phyloP scores from a whole-genome alignment of 2,113 vertebrate species.

The Phrynosoma blainvillii region DNA sequence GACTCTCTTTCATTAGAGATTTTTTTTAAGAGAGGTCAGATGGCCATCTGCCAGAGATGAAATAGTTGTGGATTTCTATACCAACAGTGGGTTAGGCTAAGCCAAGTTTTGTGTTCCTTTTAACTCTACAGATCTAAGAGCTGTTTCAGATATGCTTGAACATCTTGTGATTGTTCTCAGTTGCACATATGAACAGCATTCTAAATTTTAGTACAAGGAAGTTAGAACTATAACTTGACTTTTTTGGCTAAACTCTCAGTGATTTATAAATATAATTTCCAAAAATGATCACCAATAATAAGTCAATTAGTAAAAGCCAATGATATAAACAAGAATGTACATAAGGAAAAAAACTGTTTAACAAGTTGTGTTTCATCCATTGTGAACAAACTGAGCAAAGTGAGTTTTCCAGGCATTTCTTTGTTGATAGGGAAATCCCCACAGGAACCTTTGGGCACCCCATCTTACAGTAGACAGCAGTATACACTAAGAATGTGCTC shows the following conservation, averaged over 20 bases:
- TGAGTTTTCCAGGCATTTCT: background rate
- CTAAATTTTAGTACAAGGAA: background rate
- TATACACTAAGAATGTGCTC: background rate
- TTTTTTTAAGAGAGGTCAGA: too few species aligned
- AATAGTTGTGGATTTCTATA: too few species aligned
- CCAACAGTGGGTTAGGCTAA: too few species aligned
- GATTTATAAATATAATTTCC: background rate
- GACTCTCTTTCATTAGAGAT: too few species aligned
- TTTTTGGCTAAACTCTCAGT: background rate
- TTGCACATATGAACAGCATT: background rate
- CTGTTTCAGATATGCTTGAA: background rate
- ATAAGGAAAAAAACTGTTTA: too few species aligned
- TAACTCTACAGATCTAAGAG: background rate
- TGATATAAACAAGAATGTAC: background rate
- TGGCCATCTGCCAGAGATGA: too few species aligned
- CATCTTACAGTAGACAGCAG: background rate
- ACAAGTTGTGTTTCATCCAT: background rate
- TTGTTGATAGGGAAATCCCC: background rate
- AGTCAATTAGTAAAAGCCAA: background rate
- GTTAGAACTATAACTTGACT: background rate
- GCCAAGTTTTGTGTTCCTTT: too few species aligned
- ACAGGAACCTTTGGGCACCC: background rate
- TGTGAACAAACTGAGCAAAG: background rate
- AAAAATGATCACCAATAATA: background rate
- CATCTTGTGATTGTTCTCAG: background rate